Percentiles rank a stretch among this genome's conserved stretches.
These are phyloP conservation scores for Tholera decimalis DNA, from an alignment of 2,888 invertebrate genomes.

Conservation along the genomic window DNA sequence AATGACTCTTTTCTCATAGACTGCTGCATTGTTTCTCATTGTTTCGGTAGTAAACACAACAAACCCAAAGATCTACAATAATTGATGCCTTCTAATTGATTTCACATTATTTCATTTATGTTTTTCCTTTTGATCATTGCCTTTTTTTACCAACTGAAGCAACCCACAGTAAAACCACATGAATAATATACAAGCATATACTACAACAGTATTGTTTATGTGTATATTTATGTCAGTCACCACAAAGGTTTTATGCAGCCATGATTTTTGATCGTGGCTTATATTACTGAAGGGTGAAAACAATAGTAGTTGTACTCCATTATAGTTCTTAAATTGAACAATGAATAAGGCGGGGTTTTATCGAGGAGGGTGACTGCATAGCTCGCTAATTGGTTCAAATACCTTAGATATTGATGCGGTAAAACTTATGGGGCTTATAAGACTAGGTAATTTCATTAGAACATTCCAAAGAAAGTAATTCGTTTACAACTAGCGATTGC, in stretches of 20 bases:
- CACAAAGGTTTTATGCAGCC: slow-evolving; percentile 41
- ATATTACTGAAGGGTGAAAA: slow-evolving; percentile 69
- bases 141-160: not conserved
- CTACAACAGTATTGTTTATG: not conserved
- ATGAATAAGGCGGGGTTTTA: slow-evolving; percentile 77
- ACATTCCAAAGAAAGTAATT: slow-evolving; percentile 53
- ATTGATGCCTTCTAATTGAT: not conserved
- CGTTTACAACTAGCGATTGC: slow-evolving; percentile 53
- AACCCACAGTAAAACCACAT: not conserved
- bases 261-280: slow-evolving; percentile 65
- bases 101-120: not conserved
- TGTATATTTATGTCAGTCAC: slow-evolving; percentile 7
- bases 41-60: not conserved
- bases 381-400: slow-evolving; percentile 81
- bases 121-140: not conserved
- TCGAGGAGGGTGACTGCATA: slow-evolving; percentile 75
- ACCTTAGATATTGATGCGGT: slow-evolving; percentile 69
- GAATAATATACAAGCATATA: not conserved
- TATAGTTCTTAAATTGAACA: slow-evolving; percentile 69
- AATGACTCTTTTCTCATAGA: slow-evolving; percentile 8
- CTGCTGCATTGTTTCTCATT: not conserved
- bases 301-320: slow-evolving; percentile 74
- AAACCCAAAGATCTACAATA: not conserved
- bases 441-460: slow-evolving; percentile 63
- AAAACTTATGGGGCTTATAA: slow-evolving; percentile 63